Base-by-base conservation (phyloP, 2,113 vertebrate species). In the Nannospalax galili region DNA sequence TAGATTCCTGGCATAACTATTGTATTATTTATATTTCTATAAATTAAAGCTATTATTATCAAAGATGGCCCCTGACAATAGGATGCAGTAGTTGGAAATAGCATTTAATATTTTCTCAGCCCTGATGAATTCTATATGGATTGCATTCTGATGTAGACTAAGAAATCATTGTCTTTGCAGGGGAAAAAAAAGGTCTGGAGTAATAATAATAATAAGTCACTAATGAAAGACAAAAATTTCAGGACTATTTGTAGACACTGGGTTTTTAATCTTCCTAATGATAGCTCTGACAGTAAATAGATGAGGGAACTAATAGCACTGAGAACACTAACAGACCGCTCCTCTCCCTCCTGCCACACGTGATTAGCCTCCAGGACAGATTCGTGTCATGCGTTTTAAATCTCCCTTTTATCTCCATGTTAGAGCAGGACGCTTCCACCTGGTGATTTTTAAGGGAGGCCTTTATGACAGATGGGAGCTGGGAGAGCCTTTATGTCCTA, bases 11-110 rank as follows among this genome's bases (percentile, higher is more conserved):
- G 87, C 95, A 90, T 96, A 95, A 87, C 96, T 97, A 94, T 92
- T 97, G 97, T 97, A 92, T 98, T 97, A 97, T 98, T 98, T 97
- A 98, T 97, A 91, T 97, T 98, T 98, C 97, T 98, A 96, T 98
- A 98, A 98, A 98, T 98, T 97, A 98, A 97, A 97, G 81, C 45
- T 87, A 75, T 92, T 98, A 84, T 96, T 97, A 89, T 92, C 88
- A 74, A 90, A 97, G 94, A 92, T 4, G 10, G 82, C 70, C 97
- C 85, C 88, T 95, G 96, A 98, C 96, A 98, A 97, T 84, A 96
- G 92, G 58, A 58, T 92, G 90, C 1, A 1, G 89, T 95, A 6
- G 88, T 92, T 94, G 95, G 89, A 90, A 97, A 70, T 48, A 89
- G 82, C 91, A 84, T 97, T 96, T 97, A 97, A 96, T 97, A 92